phyloP scores from a whole-genome alignment of 2,888 invertebrate genomes.

The Oligia latruncula region DNA sequence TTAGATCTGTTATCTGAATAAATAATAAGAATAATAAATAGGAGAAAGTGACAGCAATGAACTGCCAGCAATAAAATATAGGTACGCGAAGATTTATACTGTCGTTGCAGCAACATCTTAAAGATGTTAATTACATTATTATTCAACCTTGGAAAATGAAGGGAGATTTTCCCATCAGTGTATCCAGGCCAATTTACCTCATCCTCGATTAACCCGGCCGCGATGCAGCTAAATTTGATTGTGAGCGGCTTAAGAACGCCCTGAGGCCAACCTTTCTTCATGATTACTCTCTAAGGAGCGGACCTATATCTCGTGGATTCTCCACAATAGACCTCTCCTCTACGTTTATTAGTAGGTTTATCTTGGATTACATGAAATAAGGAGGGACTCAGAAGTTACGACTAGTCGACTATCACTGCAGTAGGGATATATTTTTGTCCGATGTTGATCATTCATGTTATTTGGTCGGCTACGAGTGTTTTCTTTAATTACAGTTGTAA shows the following conservation, averaged over 20 bases:
- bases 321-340: conserved; percentile 54
- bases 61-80: conserved; percentile 12
- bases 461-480: conserved; percentile 13
- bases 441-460: conserved; percentile 32
- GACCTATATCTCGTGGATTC: conserved; percentile 65
- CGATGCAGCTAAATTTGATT: conserved; percentile 80
- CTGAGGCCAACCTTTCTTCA: conserved; percentile 76
- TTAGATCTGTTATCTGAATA: too few relatives aligned
- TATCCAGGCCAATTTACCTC: conserved; percentile 75
- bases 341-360: conserved; percentile 63
- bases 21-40: background rate
- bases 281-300: conserved; percentile 73
- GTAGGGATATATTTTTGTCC: conserved; percentile 27
- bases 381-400: conserved; percentile 54
- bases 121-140: conserved; percentile 63
- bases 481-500: conserved; percentile 19
- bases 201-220: conserved; percentile 77
- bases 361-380: conserved; percentile 63
- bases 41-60: background rate
- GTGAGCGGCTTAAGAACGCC: conserved; percentile 75
- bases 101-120: conserved; percentile 7
- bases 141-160: conserved; percentile 63
- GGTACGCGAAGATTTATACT: conserved; percentile 1
- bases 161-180: conserved; percentile 72
- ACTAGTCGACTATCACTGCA: conserved; percentile 29